Percentiles rank a stretch among this genome's conserved stretches.
These are phyloP conservation scores for Prenolepis imparis DNA, from an alignment of 2,888 invertebrate genomes.

Conservation along the genomic window DNA sequence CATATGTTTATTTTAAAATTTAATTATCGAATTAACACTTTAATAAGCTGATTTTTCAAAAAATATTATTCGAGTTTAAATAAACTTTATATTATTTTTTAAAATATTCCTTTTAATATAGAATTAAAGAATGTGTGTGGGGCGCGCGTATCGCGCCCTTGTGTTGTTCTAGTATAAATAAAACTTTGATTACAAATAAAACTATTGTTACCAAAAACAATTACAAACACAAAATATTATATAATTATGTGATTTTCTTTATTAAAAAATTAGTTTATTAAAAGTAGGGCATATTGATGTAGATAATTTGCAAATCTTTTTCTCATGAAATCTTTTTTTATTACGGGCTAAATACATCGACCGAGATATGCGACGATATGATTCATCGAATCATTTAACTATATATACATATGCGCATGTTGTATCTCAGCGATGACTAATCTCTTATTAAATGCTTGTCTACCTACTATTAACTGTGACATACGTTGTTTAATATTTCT, in stretches of 20 bases:
- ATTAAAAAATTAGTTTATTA: background rate
- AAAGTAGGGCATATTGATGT: background rate
- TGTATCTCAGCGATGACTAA: slow-evolving; percentile 37
- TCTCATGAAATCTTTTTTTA: background rate
- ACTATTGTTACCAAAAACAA: background rate
- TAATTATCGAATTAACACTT: too few species aligned
- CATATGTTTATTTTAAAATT: too few species aligned
- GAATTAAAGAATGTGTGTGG: too few species aligned
- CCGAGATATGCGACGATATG: slow-evolving; percentile 56
- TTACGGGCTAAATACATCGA: slow-evolving; percentile 73
- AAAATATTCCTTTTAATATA: too few species aligned
- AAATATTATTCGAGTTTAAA: too few species aligned
- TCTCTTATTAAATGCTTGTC: slow-evolving; percentile 40
- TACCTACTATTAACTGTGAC: slow-evolving; percentile 14
- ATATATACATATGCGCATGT: background rate
- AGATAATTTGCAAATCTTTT: background rate
- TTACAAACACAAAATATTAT: background rate
- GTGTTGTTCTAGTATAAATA: too few species aligned
- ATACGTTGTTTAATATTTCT: slow-evolving; percentile 14
- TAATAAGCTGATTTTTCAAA: too few species aligned
- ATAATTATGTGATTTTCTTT: background rate
- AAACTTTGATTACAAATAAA: background rate
- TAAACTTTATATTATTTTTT: too few species aligned
- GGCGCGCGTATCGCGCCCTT: too few species aligned
- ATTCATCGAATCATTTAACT: slow-evolving; percentile 53